Evolutionary conservation across 1,140 invertebrate species (phyloP).

Genomic region (Bilobella aurantiaca): DNA sequence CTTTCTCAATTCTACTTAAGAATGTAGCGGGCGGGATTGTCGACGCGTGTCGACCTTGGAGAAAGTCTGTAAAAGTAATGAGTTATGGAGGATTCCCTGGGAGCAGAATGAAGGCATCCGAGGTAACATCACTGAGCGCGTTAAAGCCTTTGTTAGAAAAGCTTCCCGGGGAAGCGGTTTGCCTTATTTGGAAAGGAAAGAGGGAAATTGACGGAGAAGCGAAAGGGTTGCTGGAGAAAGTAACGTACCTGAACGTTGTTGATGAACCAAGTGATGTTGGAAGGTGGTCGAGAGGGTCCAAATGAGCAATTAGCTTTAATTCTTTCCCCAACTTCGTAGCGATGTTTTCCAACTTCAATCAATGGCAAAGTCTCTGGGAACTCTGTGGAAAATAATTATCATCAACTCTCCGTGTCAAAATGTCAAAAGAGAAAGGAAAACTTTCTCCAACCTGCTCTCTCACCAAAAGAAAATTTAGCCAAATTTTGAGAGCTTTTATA

Average conservation of each 20-base stretch:
- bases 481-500: neutral
- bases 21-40: no score
- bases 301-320: conserved; percentile 36
- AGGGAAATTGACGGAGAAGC: neutral
- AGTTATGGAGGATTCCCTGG: no score
- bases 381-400: conserved; percentile 24
- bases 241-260: conserved; percentile 32
- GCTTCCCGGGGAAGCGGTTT: neutral
- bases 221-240: neutral
- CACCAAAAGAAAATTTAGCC: no score
- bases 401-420: conserved; percentile 5
- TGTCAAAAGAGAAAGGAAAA: conserved; percentile 8
- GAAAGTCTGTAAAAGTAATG: no score
- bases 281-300: conserved; percentile 33
- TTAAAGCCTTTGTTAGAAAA: no score
- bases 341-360: conserved; percentile 32
- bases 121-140: no score
- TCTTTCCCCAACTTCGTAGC: conserved; percentile 35
- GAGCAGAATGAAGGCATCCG: no score
- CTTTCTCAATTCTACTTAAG: no score
- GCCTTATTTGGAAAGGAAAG: neutral
- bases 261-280: conserved; percentile 34
- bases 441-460: neutral
- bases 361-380: conserved; percentile 31
- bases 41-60: no score